Evolutionary conservation across 2,113 vertebrate genomes (phyloP).

Genomic region (Neogobius melanostomus): DNA sequence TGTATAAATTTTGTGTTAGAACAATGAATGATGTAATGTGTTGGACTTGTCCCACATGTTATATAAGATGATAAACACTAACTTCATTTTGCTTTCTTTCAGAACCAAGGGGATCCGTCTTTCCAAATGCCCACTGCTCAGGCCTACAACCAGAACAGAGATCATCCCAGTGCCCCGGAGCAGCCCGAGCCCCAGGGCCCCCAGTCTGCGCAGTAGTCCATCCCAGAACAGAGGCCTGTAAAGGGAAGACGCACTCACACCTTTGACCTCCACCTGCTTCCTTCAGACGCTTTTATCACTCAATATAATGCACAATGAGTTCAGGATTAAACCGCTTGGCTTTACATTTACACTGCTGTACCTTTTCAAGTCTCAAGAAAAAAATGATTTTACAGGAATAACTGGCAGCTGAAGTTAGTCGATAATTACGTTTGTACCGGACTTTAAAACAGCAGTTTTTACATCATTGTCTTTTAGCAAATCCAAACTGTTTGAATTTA

Average conservation of each 20-base stretch:
- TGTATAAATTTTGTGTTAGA: no score
- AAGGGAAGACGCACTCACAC: neutral
- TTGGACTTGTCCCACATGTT: no score
- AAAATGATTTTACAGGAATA: neutral
- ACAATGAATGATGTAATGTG: no score
- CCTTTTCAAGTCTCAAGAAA: neutral
- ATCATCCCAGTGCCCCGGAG: conserved; percentile 19
- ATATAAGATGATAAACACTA: no score
- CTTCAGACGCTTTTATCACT: neutral
- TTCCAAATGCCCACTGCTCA: conserved; percentile 8
- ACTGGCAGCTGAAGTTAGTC: neutral
- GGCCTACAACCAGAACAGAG: conserved; percentile 30
- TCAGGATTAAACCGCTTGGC: neutral
- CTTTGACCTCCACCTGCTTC: neutral
- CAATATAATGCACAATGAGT: conserved; percentile 1
- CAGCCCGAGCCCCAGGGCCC: neutral
- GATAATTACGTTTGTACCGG: neutral
- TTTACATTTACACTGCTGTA: neutral
- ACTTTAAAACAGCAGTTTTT: neutral
- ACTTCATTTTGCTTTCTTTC: neutral
- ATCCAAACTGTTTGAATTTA: neutral
- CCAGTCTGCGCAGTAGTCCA: conserved; percentile 19
- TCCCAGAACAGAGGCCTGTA: neutral
- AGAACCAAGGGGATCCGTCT: conserved; percentile 49
- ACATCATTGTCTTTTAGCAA: neutral